Percentiles rank a stretch among this genome's conserved stretches.
These are phyloP conservation scores for Sebastes matsubarae DNA, from an alignment of 2,797 vertebrate genomes.

Conservation along the genomic window DNA sequence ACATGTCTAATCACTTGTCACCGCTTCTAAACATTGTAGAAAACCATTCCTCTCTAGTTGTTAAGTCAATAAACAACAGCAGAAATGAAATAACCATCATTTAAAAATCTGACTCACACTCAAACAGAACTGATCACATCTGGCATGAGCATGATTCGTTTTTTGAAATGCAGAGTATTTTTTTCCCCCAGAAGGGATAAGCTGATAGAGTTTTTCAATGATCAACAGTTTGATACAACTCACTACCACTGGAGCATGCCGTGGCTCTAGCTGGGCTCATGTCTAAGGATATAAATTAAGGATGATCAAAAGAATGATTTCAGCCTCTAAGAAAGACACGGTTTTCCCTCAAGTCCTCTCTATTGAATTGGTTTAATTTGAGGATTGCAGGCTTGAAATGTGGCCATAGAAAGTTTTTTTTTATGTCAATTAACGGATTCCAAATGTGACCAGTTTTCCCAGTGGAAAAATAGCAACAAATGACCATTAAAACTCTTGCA, in stretches of 20 bases:
- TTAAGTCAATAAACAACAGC: constrained; percentile 13
- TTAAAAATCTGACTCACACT: neutral
- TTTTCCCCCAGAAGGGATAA: neutral
- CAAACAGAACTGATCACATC: constrained; percentile 22
- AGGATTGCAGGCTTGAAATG: neutral
- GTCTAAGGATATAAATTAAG: constrained; percentile 25
- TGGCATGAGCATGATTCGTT: constrained; percentile 2
- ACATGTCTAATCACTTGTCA: neutral
- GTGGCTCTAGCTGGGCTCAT: neutral
- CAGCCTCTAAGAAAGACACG: neutral
- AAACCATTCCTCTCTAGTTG: neutral
- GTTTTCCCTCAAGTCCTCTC: neutral
- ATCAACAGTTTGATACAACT: constrained; percentile 31
- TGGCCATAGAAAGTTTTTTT: neutral
- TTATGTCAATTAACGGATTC: constrained; percentile 12
- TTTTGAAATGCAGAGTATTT: constrained; percentile 13
- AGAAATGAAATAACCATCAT: constrained; percentile 14
- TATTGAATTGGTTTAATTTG: constrained; percentile 26
- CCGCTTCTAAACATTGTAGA: neutral
- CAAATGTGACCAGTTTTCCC: constrained; percentile 7
- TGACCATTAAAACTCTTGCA: neutral
- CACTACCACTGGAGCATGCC: neutral
- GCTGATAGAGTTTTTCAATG: constrained; percentile 1
- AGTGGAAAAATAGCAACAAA: neutral
- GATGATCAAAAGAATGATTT: constrained; percentile 41